phyloP scores from a whole-genome alignment of 1,140 invertebrate genomes.

The Melanaphis sacchari region DNA sequence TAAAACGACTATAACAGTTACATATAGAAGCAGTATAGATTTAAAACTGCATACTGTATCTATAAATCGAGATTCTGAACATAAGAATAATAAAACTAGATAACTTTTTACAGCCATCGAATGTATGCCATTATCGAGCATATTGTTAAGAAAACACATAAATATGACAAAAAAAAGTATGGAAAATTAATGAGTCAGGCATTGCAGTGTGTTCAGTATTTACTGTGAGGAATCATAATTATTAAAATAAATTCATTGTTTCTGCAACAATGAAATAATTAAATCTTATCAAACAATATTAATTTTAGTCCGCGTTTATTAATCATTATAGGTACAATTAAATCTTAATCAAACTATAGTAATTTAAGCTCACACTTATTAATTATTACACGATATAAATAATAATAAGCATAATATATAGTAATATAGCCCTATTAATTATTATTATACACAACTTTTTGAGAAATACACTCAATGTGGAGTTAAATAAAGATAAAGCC shows the following conservation, averaged over 20 bases:
- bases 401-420: not conserved
- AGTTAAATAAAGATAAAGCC: not conserved
- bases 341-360: not conserved
- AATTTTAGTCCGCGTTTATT: not conserved
- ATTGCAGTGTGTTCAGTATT: not conserved
- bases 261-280: not conserved
- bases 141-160: too few species aligned
- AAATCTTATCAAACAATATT: not conserved
- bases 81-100: not conserved
- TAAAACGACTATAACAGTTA: not conserved
- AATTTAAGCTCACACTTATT: not conserved
- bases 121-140: not conserved
- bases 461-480: not conserved
- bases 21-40: not conserved
- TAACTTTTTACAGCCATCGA: not conserved
- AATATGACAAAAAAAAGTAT: not conserved
- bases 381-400: not conserved
- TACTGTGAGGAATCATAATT: not conserved
- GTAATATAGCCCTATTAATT: not conserved
- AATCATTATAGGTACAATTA: not conserved
- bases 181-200: not conserved
- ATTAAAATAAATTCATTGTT: not conserved
- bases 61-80: not conserved
- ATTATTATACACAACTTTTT: not conserved
- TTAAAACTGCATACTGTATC: not conserved